Base-by-base conservation (phyloP, 2,113 vertebrate genomes). In the Trematocara nigrifrons region DNA sequence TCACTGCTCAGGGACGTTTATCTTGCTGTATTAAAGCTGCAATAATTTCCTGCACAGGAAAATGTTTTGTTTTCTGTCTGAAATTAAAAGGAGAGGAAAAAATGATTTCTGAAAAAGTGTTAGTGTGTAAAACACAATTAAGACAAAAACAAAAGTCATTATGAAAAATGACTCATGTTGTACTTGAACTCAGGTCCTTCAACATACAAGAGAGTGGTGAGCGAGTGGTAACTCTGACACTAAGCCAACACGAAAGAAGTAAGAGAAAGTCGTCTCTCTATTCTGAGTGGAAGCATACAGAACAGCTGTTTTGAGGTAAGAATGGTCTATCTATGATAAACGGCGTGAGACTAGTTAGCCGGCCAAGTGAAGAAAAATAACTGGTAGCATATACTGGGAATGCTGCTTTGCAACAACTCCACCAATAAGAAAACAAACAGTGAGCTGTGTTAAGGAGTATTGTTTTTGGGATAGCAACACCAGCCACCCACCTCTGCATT, bases 401-500 rank as follows among this genome's bases (percentile, higher is more conserved):
- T 66, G 61, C 33, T 66, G 61, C 10, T 66, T 66, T 20, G 33
- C 61, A 40, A 66, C 61, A 40, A 66, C 10, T 40, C 38, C 64
- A 69, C 35, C n/a, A 49, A 49, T 18, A 74, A 18, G 15, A 16
- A 29, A 29, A 10, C 10, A 7, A 74, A 0, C 4, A 47, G 3
- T 1, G 4, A 45, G 20, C 9, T 18, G 2, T 10, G 9, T 40
- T 10, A 22, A 22, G 26, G 7, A 51, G 5, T 1, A 35, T 16
- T 12, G 42, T 45, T 59, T 53, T 8, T 54, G 7, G 12, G 11
- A 74, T 16, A 31, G 26, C 42, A 29, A 51, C n/a, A 10, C 2
- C 16, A 33, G 3, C 38, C 13, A 91, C 93, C 29, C 33, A 98
- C 94, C 47, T 96, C 96, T 0, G 97, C 95, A 87, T 97, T 94